Percentiles rank a stretch among this genome's conserved stretches.
phyloP scores from a whole-genome alignment of 2,113 vertebrate species.

The Melanerpes aurifrons region DNA sequence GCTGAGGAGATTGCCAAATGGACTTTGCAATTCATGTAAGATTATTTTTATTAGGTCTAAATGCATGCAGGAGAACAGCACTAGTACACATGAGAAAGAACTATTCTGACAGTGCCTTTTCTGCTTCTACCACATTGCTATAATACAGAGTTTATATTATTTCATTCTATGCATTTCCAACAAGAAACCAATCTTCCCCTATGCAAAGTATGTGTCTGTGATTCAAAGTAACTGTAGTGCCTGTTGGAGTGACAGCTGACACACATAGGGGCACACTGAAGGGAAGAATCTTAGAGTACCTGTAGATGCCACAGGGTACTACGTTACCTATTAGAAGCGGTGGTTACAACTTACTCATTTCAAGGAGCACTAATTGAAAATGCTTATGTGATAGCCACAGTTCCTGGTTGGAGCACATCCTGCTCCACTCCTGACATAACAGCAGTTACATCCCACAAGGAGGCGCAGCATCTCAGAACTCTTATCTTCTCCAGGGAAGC shows the following conservation, averaged over 20 bases:
- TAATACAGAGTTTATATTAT: background rate
- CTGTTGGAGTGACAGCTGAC: background rate
- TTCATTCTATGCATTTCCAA: background rate
- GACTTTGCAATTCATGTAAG: background rate
- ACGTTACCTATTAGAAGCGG: background rate
- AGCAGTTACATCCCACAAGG: background rate
- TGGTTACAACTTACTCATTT: background rate
- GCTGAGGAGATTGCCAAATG: background rate
- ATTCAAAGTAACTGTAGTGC: background rate
- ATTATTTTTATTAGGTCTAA: background rate
- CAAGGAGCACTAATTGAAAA: background rate
- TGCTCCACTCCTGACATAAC: background rate
- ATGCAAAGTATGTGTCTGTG: background rate
- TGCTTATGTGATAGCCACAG: background rate
- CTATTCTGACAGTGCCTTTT: background rate
- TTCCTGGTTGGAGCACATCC: background rate
- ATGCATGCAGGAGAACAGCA: background rate
- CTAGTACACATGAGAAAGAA: background rate
- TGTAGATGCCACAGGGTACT: background rate
- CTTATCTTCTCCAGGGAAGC: background rate
- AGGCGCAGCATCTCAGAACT: background rate
- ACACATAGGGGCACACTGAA: background rate
- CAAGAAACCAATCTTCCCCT: background rate
- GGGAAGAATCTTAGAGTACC: background rate
- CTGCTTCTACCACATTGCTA: background rate